These are phyloP conservation scores for Sapayoa aenigma DNA, from an alignment of 2,113 vertebrate species.

Conservation along the genomic window DNA sequence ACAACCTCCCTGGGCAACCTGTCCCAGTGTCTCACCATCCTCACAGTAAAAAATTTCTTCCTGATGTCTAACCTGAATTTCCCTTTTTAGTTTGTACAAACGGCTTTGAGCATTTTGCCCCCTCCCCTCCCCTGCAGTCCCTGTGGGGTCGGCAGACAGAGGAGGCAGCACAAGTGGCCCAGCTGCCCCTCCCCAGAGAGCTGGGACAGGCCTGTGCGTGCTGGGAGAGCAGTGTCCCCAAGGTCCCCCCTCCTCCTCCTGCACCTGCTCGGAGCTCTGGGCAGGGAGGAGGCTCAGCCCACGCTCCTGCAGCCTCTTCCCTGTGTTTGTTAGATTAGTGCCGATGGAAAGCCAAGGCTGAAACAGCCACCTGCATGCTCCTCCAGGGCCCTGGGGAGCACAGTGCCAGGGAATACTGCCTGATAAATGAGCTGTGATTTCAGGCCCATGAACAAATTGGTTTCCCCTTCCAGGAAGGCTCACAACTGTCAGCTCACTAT, in stretches of 20 bases:
- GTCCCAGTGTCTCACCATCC: background rate
- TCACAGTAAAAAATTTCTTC: background rate
- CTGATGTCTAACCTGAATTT: background rate
- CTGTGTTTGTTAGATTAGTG: background rate
- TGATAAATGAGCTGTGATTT: conserved; percentile 17
- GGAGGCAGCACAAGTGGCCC: background rate
- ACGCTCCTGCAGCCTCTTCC: background rate
- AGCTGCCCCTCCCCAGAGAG: background rate
- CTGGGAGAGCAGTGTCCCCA: background rate
- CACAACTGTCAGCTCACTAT: background rate
- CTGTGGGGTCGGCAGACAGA: background rate
- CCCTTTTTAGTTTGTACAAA: background rate
- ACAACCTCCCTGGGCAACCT: background rate
- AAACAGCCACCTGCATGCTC: background rate
- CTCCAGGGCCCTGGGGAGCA: background rate
- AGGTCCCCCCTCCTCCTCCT: background rate
- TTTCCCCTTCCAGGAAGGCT: conserved; percentile 17
- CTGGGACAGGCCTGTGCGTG: background rate
- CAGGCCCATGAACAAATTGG: background rate
- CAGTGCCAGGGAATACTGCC: background rate
- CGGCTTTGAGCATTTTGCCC: background rate
- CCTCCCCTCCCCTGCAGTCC: background rate
- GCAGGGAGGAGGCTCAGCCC: background rate
- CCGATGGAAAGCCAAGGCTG: background rate
- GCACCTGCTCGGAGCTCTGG: conserved; percentile 5